Conservation (phyloP, 2,113 vertebrate genomes). For the Tricholaema leucomelas region DNA sequence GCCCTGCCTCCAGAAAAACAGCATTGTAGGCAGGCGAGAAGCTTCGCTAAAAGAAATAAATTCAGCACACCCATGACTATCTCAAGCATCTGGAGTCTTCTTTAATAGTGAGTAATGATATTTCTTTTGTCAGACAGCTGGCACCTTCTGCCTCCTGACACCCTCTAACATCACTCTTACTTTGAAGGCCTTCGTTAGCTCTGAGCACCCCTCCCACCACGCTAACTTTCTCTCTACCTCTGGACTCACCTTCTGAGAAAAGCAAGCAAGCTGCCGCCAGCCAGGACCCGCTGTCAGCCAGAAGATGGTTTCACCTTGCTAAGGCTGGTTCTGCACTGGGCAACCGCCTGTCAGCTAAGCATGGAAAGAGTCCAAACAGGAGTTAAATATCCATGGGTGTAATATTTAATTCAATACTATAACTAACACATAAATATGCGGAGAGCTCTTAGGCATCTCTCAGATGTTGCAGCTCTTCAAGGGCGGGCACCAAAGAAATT, state of each 20-base stretch:
- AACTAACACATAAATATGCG: background rate
- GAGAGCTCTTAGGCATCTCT: background rate
- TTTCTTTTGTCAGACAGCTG: constrained; percentile 70
- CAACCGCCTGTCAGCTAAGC: background rate
- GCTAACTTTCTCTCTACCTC: constrained; percentile 11
- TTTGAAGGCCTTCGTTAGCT: constrained; percentile 53
- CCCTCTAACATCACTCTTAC: constrained; percentile 61
- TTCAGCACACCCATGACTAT: constrained; percentile 50
- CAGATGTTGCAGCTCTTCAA: background rate
- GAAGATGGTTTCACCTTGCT: background rate
- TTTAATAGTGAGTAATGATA: constrained; percentile 69
- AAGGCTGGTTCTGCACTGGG: background rate
- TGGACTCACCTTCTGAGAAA: constrained; percentile 1
- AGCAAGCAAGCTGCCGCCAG: background rate
- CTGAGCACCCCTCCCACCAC: constrained; percentile 28
- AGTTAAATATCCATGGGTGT: background rate
- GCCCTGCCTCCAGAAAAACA: constrained; percentile 23
- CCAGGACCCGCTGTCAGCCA: background rate
- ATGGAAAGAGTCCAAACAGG: background rate
- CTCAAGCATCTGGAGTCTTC: constrained; percentile 65
- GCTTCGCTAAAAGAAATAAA: background rate
- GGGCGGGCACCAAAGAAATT: background rate
- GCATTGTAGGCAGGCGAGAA: background rate
- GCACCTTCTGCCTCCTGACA: constrained; percentile 66
- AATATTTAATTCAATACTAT: background rate